Percentiles rank a stretch among this genome's conserved stretches.
These are phyloP conservation scores for Erythrolamprus reginae DNA, from an alignment of 2,113 vertebrate genomes.

Conservation along the genomic window DNA sequence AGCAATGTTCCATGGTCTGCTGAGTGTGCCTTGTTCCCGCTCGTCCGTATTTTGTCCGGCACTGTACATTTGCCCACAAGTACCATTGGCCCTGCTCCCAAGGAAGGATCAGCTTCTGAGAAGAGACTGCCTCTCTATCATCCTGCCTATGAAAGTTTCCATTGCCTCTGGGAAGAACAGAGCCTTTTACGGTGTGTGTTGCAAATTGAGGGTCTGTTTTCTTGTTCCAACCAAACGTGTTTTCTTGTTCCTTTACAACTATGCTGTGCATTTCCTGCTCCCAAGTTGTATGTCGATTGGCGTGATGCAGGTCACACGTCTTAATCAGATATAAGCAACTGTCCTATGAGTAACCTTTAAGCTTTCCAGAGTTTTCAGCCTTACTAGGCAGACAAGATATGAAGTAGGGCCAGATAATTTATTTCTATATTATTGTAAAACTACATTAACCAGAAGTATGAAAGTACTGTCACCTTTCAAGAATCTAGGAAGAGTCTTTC, in stretches of 20 bases:
- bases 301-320: background rate
- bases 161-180: slow-evolving; percentile 7
- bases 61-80: background rate
- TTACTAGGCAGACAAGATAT: background rate
- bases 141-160: background rate
- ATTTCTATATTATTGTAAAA: background rate
- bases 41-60: background rate
- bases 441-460: background rate
- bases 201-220: background rate
- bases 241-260: background rate
- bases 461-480: background rate
- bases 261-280: background rate
- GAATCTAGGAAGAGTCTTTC: background rate
- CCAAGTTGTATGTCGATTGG: background rate
- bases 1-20: background rate
- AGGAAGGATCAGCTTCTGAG: background rate
- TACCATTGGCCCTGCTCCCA: background rate
- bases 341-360: background rate
- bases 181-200: background rate
- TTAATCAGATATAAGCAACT: background rate
- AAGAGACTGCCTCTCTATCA: background rate
- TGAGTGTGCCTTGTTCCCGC: background rate
- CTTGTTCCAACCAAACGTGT: background rate
- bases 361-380: background rate
- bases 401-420: background rate